Evolutionary conservation across 2,797 vertebrate genomes (phyloP), one percentile per base, ranked within the genome.

Genomic region (Geotrypetes seraphini): DNA sequence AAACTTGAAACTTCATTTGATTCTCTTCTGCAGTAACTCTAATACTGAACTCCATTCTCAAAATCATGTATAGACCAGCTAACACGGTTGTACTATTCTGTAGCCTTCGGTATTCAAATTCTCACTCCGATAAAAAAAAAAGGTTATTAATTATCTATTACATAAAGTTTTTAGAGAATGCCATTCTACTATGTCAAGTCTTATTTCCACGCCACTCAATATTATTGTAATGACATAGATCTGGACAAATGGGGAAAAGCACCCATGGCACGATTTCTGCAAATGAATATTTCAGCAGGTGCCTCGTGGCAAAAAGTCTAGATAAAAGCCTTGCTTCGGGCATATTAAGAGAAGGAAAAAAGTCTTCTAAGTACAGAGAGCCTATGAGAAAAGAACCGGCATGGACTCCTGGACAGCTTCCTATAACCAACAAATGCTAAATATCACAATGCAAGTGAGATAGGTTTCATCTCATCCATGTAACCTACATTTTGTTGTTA

Each of bases 201-300:
- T 36, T 63, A 60, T 78, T 73, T 77, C 62, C 51, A 19, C 53
- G 54, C 37, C 4, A 36, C 38, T 60, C 53, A 9, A 38, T 55
- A 47, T 60, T 50, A 50, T 59, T 70, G 73, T 77, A 70, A 73
- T 66, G 70, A 71, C 70, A 71, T 16, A 42, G 51, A 73, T 68
- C 80, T 72, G 83, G 74, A 86, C 77, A 78, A 83, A 83, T 71
- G 71, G 80, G 76, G 69, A 74, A 84, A 79, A 86, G 76, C 83
- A 88, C 79, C 80, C 74, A 71, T 85, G 80, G 85, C 82, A 79
- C 81, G 79, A 74, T 80, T 82, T 79, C 81, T 75, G 53, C 61
- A 66, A 66, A 91, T 94, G 85, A 88, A 90, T 92, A 85, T 92
- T 93, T 90, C 75, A 92, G 75, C 63, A 83, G 81, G 80, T 84